Evolutionary conservation across 2,888 invertebrate species (phyloP).

Genomic region (Drosophila fungiperda): DNA sequence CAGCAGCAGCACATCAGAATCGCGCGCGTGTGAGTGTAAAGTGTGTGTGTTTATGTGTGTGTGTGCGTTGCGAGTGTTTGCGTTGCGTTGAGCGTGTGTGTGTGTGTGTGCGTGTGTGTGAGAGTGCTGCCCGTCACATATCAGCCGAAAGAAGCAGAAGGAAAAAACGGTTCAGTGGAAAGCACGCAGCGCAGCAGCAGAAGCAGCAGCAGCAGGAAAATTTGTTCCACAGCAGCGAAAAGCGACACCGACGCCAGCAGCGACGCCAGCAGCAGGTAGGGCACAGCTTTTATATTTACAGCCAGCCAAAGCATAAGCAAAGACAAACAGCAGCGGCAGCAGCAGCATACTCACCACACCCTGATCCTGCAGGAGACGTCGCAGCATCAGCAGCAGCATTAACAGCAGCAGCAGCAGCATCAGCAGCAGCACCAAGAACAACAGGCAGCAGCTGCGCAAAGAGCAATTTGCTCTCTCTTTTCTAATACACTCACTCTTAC

Average conservation of each 20-base stretch:
- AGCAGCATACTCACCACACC: constrained; percentile 82
- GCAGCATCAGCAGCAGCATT: constrained; percentile 29
- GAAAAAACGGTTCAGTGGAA: constrained; percentile 47
- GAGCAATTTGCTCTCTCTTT: constrained; percentile 32
- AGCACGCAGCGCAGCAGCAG: constrained; percentile 36
- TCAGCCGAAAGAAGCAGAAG: constrained; percentile 49
- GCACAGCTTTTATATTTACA: constrained; percentile 63
- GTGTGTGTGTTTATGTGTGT: constrained; percentile 23
- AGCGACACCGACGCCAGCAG: constrained; percentile 39
- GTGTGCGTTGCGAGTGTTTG: constrained; percentile 44
- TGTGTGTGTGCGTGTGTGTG: constrained; percentile 40
- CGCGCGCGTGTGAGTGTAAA: constrained; percentile 55
- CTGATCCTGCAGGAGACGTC: constrained; percentile 77
- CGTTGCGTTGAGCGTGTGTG: constrained; percentile 37
- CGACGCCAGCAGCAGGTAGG: constrained; percentile 71
- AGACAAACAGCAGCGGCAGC: constrained; percentile 33
- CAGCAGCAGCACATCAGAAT: constrained; percentile 41
- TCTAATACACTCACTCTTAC: constrained; percentile 4
- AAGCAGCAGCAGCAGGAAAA: constrained; percentile 30
- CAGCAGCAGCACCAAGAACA: constrained; percentile 36
- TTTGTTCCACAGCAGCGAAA: constrained; percentile 27
- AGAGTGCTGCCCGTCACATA: constrained; percentile 66
- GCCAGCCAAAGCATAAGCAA: constrained; percentile 58
- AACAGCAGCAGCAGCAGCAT: constrained; percentile 39
- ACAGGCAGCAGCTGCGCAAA: constrained; percentile 60